These are phyloP conservation scores for Syngnathus rostellatus DNA, from an alignment of 2,797 vertebrate genomes.

Conservation along the genomic window DNA sequence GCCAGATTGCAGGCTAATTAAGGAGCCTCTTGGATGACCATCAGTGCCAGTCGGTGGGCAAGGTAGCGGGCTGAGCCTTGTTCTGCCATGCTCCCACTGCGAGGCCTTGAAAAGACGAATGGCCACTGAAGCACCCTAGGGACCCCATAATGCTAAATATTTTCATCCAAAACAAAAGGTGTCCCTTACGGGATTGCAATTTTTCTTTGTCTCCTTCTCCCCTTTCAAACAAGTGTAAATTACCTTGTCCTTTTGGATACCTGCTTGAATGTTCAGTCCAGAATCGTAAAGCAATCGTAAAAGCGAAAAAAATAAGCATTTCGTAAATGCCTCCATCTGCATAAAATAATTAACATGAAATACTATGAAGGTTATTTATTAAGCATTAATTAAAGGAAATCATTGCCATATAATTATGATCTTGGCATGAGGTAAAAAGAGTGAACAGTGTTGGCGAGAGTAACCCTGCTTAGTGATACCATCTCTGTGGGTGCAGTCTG, in stretches of 20 bases:
- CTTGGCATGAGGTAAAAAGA: constrained; percentile 39
- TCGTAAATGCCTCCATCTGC: constrained; percentile 48
- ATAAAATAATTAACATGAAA: constrained; percentile 54
- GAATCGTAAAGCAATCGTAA: constrained; percentile 53
- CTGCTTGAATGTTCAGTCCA: constrained; percentile 53
- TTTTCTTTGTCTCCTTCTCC: constrained; percentile 39
- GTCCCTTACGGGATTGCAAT: constrained; percentile 57
- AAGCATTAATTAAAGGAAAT: constrained; percentile 40
- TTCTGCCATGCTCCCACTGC: constrained; percentile 64
- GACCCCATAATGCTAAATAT: constrained; percentile 66
- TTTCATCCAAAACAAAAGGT: constrained; percentile 64
- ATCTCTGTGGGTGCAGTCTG: constrained; percentile 34
- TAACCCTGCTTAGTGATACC: constrained; percentile 39
- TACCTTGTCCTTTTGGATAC: constrained; percentile 52
- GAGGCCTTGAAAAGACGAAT: constrained; percentile 71
- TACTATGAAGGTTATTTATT: constrained; percentile 55
- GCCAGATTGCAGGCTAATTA: constrained; percentile 82
- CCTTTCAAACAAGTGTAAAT: constrained; percentile 65
- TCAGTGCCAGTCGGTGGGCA: constrained; percentile 74
- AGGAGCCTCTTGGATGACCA: constrained; percentile 79
- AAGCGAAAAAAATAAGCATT: constrained; percentile 57
- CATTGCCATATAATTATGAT: constrained; percentile 43
- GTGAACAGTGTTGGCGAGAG: constrained; percentile 45
- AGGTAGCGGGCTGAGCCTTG: constrained; percentile 69
- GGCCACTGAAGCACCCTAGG: constrained; percentile 59